These are phyloP conservation scores for Aurelia sp. DNA, from an alignment of 30 jellyfish, hydroid and myxozoan genomes.

Conservation along the genomic window DNA sequence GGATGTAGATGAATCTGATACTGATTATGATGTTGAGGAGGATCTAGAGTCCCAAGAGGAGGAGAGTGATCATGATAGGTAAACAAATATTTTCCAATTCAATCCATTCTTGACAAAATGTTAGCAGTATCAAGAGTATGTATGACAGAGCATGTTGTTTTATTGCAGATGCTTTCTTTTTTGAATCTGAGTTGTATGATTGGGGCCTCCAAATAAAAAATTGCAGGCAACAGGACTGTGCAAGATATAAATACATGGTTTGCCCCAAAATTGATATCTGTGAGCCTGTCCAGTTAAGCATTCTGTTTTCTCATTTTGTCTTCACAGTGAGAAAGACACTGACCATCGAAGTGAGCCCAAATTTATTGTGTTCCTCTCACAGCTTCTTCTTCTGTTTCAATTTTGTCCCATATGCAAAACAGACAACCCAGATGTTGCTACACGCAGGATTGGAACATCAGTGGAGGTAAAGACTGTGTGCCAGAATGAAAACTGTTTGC, in stretches of 20 bases:
- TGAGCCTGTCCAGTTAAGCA: too few species aligned
- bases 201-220: too few species aligned
- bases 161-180: too few species aligned
- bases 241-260: too few species aligned
- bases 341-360: slow-evolving; percentile 21
- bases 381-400: slow-evolving; percentile 16
- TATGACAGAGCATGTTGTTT: neutral
- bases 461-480: slow-evolving; percentile 6
- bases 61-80: neutral
- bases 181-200: too few species aligned
- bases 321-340: slow-evolving; percentile 1
- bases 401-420: slow-evolving; percentile 16
- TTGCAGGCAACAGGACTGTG: too few species aligned
- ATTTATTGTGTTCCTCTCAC: slow-evolving; percentile 26
- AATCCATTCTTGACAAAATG: neutral
- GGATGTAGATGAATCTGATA: neutral
- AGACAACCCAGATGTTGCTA: neutral
- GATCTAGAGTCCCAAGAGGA: neutral
- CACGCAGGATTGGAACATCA: slow-evolving; percentile 20
- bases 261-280: too few species aligned
- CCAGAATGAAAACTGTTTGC: neutral
- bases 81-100: neutral
- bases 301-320: neutral
- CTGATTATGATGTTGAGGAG: slow-evolving; percentile 4
- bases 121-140: neutral